These are phyloP conservation scores for Hemibagrus guttatus DNA, from an alignment of 2,797 vertebrate species.

Conservation along the genomic window DNA sequence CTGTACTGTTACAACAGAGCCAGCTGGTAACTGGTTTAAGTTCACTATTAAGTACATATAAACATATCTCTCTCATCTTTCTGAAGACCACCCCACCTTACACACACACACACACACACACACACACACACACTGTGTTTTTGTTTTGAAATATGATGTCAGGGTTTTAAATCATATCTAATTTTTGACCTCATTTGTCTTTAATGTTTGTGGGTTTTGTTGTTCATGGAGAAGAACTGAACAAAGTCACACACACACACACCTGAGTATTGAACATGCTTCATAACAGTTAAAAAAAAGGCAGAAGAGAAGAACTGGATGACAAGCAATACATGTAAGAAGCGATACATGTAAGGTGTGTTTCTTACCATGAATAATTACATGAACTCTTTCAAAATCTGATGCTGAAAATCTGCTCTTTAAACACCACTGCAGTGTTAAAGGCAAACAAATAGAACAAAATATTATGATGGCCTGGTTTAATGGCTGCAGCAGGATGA, in stretches of 20 bases:
- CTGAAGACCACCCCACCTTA: no score
- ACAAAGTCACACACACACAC: neutral
- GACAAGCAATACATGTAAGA: neutral
- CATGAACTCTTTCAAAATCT: neutral
- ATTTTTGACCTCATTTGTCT: neutral
- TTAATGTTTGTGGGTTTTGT: neutral
- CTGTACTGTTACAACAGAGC: no score
- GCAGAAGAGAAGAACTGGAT: neutral
- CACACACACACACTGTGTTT: neutral
- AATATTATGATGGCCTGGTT: neutral
- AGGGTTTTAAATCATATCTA: neutral
- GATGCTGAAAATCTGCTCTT: neutral
- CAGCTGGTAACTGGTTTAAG: neutral
- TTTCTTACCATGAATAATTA: neutral
- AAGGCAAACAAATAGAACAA: neutral
- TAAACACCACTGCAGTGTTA: neutral
- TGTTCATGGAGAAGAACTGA: neutral
- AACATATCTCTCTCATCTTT: neutral
- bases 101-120: slow-evolving; percentile 1
- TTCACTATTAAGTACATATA: no score
- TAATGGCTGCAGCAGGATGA: neutral
- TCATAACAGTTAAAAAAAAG: neutral
- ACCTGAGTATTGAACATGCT: neutral
- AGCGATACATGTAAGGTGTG: neutral
- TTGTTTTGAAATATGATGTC: neutral